Evolutionary conservation across 2,888 invertebrate genomes (phyloP), one percentile per base, ranked within the genome.

Genomic region (Noctua comes): DNA sequence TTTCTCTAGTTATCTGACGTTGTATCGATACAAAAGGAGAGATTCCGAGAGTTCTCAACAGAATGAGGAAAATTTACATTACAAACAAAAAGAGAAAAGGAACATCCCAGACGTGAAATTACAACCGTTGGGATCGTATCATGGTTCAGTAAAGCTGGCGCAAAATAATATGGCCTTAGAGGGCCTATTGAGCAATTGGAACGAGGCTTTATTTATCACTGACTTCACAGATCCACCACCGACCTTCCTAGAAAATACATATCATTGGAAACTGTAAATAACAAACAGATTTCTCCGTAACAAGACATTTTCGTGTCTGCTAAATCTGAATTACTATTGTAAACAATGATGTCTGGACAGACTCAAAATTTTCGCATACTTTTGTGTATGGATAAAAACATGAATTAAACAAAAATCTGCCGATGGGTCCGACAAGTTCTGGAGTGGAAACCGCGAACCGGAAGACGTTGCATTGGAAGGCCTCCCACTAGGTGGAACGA

Each of bases 61-160:
- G 90, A 91, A 92, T 90, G 91, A 92, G 91, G 91, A 90, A 93
- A 95, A 95, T 94, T 94, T 95, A 93, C 94, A 94, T 94, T 92
- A 93, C 93, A 94, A 94, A 93, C 92, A 94, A 91, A 92, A 92
- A 92, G 89, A 90, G 92, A 93, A 87, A 93, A 91, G 91, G 90
- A 92, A 90, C 90, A 92, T 92, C 89, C 91, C 91, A 92, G 90
- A 93, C 91, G 92, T 92, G 91, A 93, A 94, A 94, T 94, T 93
- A 93, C 92, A 92, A 90, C 89, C 89, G 89, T 90, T 88, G 89
- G 90, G 90, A 93, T 91, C 89, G 89, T 86, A 89, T 88, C 87
- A 86, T 89, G 90, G 87, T 88, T 91, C 85, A 86, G 88, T 87
- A 78, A 86, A 89, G 87, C 84, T 89, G 86, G 84, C 87, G 86